A percentile compares a stretch with the other conserved stretches of the same genome.
Evolutionary conservation across 1,140 invertebrate species (phyloP).

Genomic region (Nautilus pompilius): DNA sequence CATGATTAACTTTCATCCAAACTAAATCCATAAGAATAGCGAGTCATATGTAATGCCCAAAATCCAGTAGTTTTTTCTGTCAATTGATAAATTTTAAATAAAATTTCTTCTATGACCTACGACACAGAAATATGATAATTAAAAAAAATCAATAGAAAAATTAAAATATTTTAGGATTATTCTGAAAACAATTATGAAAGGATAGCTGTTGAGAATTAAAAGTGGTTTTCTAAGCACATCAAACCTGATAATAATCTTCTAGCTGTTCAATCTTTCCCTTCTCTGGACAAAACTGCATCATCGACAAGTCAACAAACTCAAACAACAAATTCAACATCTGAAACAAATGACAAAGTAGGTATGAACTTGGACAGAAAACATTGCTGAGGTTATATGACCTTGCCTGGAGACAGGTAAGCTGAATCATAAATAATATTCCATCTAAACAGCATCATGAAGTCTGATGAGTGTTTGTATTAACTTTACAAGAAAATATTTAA

Average conservation of each 20-base stretch:
- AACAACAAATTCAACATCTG: conserved; percentile 63
- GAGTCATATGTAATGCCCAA: no score
- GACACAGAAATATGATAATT: not conserved
- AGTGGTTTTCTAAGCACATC: not conserved
- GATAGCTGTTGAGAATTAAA: not conserved
- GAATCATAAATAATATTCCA: no score
- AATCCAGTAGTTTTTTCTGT: conserved; percentile 5
- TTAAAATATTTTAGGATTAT: no score
- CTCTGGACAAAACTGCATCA: conserved; percentile 48
- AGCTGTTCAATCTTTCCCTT: conserved; percentile 51
- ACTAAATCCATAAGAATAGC: no score
- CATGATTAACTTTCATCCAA: no score
- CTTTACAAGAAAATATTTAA: no score
- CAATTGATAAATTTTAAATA: not conserved
- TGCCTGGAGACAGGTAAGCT: no score
- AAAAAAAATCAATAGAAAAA: no score
- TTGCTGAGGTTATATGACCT: no score
- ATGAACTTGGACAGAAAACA: no score
- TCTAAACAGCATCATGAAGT: no score
- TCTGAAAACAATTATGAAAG: not conserved
- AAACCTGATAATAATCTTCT: conserved; percentile 51
- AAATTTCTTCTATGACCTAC: not conserved
- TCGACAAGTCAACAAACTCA: conserved; percentile 55
- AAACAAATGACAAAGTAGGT: conserved; percentile 13
- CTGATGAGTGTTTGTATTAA: no score